Conservation (phyloP, 2,888 invertebrate species). For the Sarcophaga rosellei region DNA sequence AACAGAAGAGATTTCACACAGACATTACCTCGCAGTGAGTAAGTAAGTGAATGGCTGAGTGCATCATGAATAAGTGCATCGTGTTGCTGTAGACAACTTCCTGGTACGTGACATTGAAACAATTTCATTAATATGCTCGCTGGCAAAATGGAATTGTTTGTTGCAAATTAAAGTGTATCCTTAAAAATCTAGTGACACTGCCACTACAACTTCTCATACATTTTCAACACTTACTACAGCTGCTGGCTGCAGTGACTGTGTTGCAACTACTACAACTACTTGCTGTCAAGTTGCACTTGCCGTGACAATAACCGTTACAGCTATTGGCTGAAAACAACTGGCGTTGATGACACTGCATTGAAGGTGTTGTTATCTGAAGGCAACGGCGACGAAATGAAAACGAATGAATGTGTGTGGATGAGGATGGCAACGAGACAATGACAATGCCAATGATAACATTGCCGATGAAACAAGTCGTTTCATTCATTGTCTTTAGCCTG, state of each 20-base stretch:
- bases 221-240: not conserved
- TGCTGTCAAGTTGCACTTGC: not conserved
- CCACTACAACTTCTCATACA: not conserved
- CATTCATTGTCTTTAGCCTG: not conserved
- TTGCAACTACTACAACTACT: constrained; percentile 18
- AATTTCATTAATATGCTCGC: constrained; percentile 63
- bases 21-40: not conserved
- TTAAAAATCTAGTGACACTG: constrained; percentile 31
- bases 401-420: not conserved
- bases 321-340: not conserved
- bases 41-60: not conserved
- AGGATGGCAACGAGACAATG: not conserved
- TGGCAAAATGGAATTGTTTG: constrained; percentile 45
- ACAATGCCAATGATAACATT: constrained; percentile 46
- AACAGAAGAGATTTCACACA: not conserved
- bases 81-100: constrained; percentile 43
- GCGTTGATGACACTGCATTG: constrained; percentile 9
- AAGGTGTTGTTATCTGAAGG: constrained; percentile 21
- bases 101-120: constrained; percentile 69
- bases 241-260: too few species aligned
- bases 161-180: constrained; percentile 52
- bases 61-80: not conserved
- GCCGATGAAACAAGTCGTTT: constrained; percentile 23
- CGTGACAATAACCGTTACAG: not conserved
- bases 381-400: not conserved